Conservation (phyloP, 2,888 invertebrate genomes). For the Ctenicera cuprea region DNA sequence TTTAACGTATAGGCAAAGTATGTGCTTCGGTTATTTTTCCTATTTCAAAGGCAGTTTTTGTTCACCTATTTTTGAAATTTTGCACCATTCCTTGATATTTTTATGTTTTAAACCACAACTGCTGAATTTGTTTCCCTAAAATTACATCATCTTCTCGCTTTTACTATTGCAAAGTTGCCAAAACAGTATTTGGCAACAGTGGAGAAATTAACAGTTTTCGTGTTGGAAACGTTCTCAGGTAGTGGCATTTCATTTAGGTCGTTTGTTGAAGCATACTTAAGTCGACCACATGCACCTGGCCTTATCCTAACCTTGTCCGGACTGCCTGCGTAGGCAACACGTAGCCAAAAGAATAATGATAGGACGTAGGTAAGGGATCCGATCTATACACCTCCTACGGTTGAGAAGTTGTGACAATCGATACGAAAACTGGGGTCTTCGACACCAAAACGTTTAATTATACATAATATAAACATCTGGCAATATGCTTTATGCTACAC, state of each 20-base stretch:
- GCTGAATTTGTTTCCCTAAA: too few species aligned
- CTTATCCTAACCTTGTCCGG: slow-evolving; percentile 35
- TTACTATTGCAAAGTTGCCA: too few species aligned
- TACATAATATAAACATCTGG: slow-evolving; percentile 4
- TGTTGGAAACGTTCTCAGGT: slow-evolving; percentile 34
- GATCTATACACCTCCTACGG: slow-evolving; percentile 26
- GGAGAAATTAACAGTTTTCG: slow-evolving; percentile 1
- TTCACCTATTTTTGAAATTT: too few species aligned
- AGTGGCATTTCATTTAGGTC: slow-evolving; percentile 31
- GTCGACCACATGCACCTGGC: slow-evolving; percentile 51
- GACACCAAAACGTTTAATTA: slow-evolving; percentile 25
- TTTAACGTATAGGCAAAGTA: too few species aligned
- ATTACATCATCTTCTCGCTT: too few species aligned
- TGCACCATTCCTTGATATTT: too few species aligned
- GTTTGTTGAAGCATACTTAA: slow-evolving; percentile 38
- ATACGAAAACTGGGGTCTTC: slow-evolving; percentile 29
- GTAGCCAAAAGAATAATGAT: slow-evolving; percentile 38
- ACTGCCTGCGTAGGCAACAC: slow-evolving; percentile 35
- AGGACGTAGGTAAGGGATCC: slow-evolving; percentile 37
- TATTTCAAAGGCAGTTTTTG: too few species aligned
- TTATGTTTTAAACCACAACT: too few species aligned
- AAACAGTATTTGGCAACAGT: too few species aligned
- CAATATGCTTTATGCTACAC: background rate
- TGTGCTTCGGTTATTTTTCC: too few species aligned
- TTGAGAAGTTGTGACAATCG: slow-evolving; percentile 34